Evolutionary conservation across 2,113 vertebrate species (phyloP), one percentile per base, ranked within the genome.

Genomic region (Peromyscus californicus): DNA sequence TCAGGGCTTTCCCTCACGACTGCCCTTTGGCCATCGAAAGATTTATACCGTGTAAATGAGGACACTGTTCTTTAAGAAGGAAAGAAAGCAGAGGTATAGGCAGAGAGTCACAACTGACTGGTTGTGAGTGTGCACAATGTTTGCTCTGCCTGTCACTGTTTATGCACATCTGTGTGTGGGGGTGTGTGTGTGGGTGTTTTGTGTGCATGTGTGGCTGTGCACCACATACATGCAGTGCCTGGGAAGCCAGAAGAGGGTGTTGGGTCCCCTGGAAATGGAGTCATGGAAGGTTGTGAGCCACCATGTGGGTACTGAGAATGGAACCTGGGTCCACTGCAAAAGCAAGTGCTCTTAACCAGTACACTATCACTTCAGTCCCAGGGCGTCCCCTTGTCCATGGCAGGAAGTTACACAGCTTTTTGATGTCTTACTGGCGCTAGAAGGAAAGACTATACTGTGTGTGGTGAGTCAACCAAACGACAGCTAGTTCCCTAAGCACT

Each of bases 161-260:
- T 54, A 5, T 29, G 26, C 36, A 2, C n/a, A 80, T 31, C 13
- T 31, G 26, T 31, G 11, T 11, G 51, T 51, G 51, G 8, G 51
- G 8, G 51, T 51, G 51, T 51, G 51, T 51, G 51, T 51, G 51
- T 51, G 51, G 8, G 51, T 7, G 6, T 7, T 54, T 13, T 17
- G 12, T 6, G 12, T 26, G 12, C 7, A 3, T 8, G 0, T 4
- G 0, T 61, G n/a, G n/a, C 8, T 84, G n/a, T 29, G 13, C 8
- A 84, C 36, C n/a, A 42, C 59, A 39, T 17, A 6, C 22, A 16
- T 1, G 57, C 80, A 83, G 57, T 61, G 11, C 57, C 80, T 4
- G 24, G 36, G 80, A 61, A n/a, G 80, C n/a, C 59, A 29, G 57
- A 39, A 26, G 15, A 84, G 59, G 24, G 22, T 16, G 39, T 42